Evolutionary conservation across 2,113 vertebrate species (phyloP).

Genomic region (Anolis carolinensis): DNA sequence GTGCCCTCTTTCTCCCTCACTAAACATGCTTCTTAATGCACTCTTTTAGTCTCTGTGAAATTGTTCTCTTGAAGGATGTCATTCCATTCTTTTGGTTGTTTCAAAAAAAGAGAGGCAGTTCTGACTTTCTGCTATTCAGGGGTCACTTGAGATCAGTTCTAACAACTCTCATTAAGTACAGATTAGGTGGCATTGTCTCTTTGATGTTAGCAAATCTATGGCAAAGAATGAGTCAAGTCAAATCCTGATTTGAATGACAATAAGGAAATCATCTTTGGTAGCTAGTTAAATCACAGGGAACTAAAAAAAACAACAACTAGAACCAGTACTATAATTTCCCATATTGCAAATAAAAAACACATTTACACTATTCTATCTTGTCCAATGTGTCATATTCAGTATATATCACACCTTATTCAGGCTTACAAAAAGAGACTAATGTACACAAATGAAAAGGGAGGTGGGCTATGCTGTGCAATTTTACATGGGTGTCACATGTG

Average conservation of each 20-base stretch:
- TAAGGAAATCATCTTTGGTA: slow-evolving; percentile 47
- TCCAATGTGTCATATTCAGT: background rate
- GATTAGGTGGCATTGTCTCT: slow-evolving; percentile 72
- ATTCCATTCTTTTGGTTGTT: slow-evolving; percentile 67
- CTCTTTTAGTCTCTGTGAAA: slow-evolving; percentile 72
- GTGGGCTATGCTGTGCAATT: too few species aligned
- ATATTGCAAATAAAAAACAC: background rate
- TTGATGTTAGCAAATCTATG: slow-evolving; percentile 69
- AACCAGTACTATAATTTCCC: background rate
- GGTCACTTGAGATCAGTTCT: slow-evolving; percentile 75
- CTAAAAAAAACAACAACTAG: background rate
- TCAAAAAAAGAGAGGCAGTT: slow-evolving; percentile 70
- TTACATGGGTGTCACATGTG: too few species aligned
- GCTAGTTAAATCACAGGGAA: slow-evolving; percentile 34
- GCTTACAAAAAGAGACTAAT: too few species aligned
- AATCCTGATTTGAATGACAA: slow-evolving; percentile 67
- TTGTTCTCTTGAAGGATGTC: slow-evolving; percentile 75
- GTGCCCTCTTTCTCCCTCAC: slow-evolving; percentile 71
- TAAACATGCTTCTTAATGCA: slow-evolving; percentile 73
- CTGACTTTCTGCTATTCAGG: slow-evolving; percentile 70
- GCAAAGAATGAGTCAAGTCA: slow-evolving; percentile 65
- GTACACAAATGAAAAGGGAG: too few species aligned
- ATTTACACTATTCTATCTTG: background rate
- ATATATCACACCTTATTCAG: background rate
- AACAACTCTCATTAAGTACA: slow-evolving; percentile 71